Conservation (phyloP, 1,140 invertebrate species). For the Sminthurinus signatus region DNA sequence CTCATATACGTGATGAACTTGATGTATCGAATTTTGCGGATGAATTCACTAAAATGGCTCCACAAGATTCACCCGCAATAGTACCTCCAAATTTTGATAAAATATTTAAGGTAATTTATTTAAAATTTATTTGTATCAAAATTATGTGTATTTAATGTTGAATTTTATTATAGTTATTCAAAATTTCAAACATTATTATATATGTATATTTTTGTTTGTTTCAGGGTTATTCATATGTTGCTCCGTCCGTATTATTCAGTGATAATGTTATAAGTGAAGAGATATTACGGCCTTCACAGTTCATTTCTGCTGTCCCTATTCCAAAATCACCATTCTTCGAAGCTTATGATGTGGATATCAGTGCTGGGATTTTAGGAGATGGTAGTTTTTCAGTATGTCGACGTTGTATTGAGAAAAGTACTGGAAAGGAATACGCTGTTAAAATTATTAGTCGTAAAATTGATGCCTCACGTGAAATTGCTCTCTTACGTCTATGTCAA, state of each 20-base stretch:
- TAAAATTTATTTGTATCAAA: neutral
- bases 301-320: constrained; percentile 48
- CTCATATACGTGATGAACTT: constrained; percentile 69
- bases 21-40: constrained; percentile 95
- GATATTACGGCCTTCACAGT: constrained; percentile 51
- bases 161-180: too few species aligned
- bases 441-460: constrained; percentile 80
- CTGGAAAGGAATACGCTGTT: constrained; percentile 72
- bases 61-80: constrained; percentile 83
- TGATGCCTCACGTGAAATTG: constrained; percentile 69
- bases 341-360: constrained; percentile 66
- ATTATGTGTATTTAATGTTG: neutral
- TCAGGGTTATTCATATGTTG: constrained; percentile 89
- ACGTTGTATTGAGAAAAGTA: constrained; percentile 66
- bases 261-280: constrained; percentile 75
- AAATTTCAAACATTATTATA: too few species aligned
- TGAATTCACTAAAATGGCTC: constrained; percentile 86
- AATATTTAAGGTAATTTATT: constrained; percentile 64
- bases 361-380: constrained; percentile 65
- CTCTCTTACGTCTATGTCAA: constrained; percentile 69
- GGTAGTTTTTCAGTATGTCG: constrained; percentile 85
- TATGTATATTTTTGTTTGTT: constrained; percentile 39
- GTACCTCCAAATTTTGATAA: constrained; percentile 74
- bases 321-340: constrained; percentile 76
- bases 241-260: constrained; percentile 82